Evolutionary conservation across 1,140 invertebrate genomes (phyloP), one percentile per base, ranked within the genome.

Genomic region (Epicauta chinensis): DNA sequence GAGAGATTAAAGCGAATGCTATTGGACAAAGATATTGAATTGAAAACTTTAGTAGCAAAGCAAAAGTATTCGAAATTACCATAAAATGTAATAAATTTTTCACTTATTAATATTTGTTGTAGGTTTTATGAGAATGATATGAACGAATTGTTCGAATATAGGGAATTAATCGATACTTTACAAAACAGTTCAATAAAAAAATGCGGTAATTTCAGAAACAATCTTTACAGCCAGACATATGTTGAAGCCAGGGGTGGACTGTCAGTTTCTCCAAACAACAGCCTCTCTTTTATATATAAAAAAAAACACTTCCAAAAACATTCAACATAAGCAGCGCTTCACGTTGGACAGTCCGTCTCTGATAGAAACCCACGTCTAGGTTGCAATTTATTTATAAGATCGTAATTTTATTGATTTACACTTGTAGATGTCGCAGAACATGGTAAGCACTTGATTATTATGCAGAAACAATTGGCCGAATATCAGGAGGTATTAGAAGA

Each of bases 1-100:
- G 62, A 63, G 44, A 59, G 50, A 41, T 40, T 64, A 7, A 62
- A 58, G 42, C 62, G 55, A 52, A 61, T 64, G 54, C 42, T 64
- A 14, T 39, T 64, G 7, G 62, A 64, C 41, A 64, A 62, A 47
- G 60, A 56, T 17, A 38, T 58, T 15, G 60, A 64, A 42, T 34
- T 62, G 4, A 50, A 62, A 35, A 56, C 48, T 38, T 38, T 64
- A 3, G 61, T 55, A 51, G 34, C 53, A 11, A 59, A 62, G 52
- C 29, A 56, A 17, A 59, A 44, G 62, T 64, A 59, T 58, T 23
- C 16, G 37, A 46, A 41, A 35, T 16, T n/a, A 45, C 7, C 9
- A 11, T 45, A 6, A 23, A 16, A 37, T 11, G 12, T 16, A 16
- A 36, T 14, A 38, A 32, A 34, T 30, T 34, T 52, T 12, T 32